Conservation (phyloP, 1,140 invertebrate genomes). For the Hycleus phaleratus region DNA sequence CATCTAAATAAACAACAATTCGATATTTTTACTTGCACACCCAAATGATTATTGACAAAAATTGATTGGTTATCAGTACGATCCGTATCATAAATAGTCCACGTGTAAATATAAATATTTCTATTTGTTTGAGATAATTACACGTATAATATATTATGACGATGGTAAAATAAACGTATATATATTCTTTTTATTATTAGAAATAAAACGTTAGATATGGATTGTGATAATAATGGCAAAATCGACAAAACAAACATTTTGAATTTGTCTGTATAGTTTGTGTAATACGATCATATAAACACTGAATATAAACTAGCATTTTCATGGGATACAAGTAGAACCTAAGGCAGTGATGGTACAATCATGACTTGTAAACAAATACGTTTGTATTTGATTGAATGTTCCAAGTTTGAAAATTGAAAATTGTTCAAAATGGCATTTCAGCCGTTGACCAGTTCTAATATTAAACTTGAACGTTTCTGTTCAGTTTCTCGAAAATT, state of each 20-base stretch:
- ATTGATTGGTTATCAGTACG: too few relatives aligned
- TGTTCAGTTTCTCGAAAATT: constrained; percentile 5
- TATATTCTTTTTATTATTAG: not conserved
- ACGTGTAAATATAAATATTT: constrained; percentile 7
- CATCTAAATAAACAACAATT: too few relatives aligned
- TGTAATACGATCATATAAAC: constrained; percentile 9
- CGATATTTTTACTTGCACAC: too few relatives aligned
- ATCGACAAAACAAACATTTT: constrained; percentile 17
- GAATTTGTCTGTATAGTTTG: constrained; percentile 1
- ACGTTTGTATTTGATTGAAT: constrained; percentile 13
- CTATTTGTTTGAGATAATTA: constrained; percentile 3
- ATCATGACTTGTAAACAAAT: constrained; percentile 25
- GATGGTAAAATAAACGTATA: too few relatives aligned
- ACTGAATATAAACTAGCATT: constrained; percentile 8
- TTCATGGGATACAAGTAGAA: constrained; percentile 16
- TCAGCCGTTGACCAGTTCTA: constrained; percentile 1
- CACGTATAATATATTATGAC: too few relatives aligned
- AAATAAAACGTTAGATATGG: constrained; percentile 7
- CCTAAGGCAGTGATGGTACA: constrained; percentile 17
- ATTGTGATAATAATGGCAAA: constrained; percentile 7
- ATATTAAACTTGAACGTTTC: constrained; percentile 7
- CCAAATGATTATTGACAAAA: too few relatives aligned
- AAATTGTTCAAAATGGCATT: constrained; percentile 18
- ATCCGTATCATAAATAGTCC: not conserved
- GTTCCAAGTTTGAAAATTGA: constrained; percentile 19